Evolutionary conservation across 2,888 invertebrate species (phyloP).

Genomic region (Nomada fucata): DNA sequence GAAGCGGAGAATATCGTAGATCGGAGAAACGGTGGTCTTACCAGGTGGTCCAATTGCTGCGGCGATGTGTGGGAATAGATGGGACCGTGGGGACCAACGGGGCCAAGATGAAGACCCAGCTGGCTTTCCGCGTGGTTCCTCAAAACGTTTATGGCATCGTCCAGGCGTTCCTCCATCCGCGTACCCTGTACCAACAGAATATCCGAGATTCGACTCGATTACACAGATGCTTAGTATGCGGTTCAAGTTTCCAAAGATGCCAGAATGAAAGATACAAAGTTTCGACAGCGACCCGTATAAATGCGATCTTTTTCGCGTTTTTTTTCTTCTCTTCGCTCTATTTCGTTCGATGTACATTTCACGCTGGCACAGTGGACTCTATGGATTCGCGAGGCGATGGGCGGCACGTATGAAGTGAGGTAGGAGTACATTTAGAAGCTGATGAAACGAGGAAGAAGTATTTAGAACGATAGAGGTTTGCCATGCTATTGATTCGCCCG

Average conservation of each 20-base stretch:
- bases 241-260: neutral
- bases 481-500: slow-evolving; percentile 21
- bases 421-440: slow-evolving; percentile 15
- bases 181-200: slow-evolving; percentile 88
- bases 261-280: slow-evolving; percentile 10
- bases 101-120: slow-evolving; percentile 84
- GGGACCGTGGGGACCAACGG: slow-evolving; percentile 85
- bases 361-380: slow-evolving; percentile 21
- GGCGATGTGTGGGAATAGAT: slow-evolving; percentile 86
- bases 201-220: slow-evolving; percentile 79
- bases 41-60: slow-evolving; percentile 85
- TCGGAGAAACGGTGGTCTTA: slow-evolving; percentile 71
- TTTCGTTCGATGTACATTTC: neutral
- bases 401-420: slow-evolving; percentile 22
- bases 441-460: neutral
- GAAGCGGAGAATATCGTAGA: neutral
- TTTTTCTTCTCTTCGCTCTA: neutral
- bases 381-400: slow-evolving; percentile 3
- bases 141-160: slow-evolving; percentile 97
- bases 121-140: slow-evolving; percentile 97
- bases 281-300: neutral
- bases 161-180: slow-evolving; percentile 97
- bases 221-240: slow-evolving; percentile 67
- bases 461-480: slow-evolving; percentile 6
- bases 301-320: too few relatives aligned